phyloP scores from a whole-genome alignment of 1,140 invertebrate genomes.

The Cardiocondyla obscurior region DNA sequence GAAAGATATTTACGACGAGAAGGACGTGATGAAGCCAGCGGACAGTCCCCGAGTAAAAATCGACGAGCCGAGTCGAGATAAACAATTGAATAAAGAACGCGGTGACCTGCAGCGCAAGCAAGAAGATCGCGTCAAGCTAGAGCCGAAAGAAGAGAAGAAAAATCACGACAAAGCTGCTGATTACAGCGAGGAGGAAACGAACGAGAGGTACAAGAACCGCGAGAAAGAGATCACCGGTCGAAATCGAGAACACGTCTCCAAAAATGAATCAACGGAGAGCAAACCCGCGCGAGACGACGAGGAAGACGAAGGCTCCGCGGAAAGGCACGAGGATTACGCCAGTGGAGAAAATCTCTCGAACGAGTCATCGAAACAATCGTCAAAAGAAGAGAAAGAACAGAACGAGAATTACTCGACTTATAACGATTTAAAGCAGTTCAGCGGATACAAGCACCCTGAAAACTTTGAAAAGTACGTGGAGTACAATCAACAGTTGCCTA shows the following conservation, averaged over 20 bases:
- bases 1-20: conserved; percentile 65
- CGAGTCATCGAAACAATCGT: background rate
- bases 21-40: conserved; percentile 64
- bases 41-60: conserved; percentile 41
- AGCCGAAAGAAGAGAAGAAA: conserved; percentile 57
- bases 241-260: conserved; percentile 5
- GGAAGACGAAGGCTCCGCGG: conserved; percentile 38
- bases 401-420: conserved; percentile 34
- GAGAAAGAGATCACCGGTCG: conserved; percentile 50
- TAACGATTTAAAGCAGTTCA: conserved; percentile 20
- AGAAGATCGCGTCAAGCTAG: conserved; percentile 62
- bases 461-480: conserved; percentile 41
- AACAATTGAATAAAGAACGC: conserved; percentile 65
- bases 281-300: conserved; percentile 11
- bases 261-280: background rate
- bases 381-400: conserved; percentile 2
- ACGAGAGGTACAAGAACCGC: conserved; percentile 16
- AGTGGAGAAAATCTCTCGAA: background rate
- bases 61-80: conserved; percentile 69
- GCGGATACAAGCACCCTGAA: background rate
- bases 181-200: conserved; percentile 37
- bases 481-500: conserved; percentile 44
- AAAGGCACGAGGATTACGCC: conserved; percentile 12
- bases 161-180: conserved; percentile 15
- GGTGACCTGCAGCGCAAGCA: conserved; percentile 68